Conservation (phyloP, 2,888 invertebrate genomes). For the Adelphocoris suturalis region DNA sequence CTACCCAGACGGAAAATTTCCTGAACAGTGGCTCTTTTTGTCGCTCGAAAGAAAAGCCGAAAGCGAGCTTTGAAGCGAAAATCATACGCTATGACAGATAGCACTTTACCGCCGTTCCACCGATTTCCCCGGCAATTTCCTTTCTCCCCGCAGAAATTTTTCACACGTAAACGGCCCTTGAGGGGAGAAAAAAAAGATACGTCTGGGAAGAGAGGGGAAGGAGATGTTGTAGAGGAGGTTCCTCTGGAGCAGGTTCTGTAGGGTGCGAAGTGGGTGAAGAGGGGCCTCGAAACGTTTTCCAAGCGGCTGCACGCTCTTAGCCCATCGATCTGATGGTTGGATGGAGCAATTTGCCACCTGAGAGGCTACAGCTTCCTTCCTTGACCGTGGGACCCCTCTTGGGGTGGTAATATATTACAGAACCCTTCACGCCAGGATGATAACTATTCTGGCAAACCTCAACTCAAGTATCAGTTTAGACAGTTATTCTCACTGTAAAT, state of each 20-base stretch:
- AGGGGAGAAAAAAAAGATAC: constrained; percentile 1
- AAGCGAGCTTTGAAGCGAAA: constrained; percentile 28
- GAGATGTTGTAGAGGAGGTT: background rate
- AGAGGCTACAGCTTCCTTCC: constrained; percentile 54
- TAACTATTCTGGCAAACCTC: no score
- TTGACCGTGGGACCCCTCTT: constrained; percentile 31
- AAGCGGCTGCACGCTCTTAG: constrained; percentile 49
- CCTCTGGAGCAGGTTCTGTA: background rate
- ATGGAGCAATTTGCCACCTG: constrained; percentile 52
- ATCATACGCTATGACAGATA: constrained; percentile 20
- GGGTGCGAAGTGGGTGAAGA: constrained; percentile 23
- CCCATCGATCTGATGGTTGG: constrained; percentile 52
- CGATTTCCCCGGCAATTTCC: constrained; percentile 49
- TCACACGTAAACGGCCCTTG: constrained; percentile 28
- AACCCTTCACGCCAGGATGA: background rate
- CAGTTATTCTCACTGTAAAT: no score
- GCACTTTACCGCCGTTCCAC: constrained; percentile 42
- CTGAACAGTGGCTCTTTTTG: background rate
- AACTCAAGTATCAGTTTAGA: no score
- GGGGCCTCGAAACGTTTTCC: constrained; percentile 26
- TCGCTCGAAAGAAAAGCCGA: constrained; percentile 7
- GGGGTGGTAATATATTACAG: constrained; percentile 2
- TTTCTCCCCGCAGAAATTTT: background rate
- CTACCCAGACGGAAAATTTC: background rate
- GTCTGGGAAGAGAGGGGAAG: background rate